These are phyloP conservation scores for Hylyphantes graminicola DNA, from an alignment of 1,140 invertebrate species.

Conservation along the genomic window DNA sequence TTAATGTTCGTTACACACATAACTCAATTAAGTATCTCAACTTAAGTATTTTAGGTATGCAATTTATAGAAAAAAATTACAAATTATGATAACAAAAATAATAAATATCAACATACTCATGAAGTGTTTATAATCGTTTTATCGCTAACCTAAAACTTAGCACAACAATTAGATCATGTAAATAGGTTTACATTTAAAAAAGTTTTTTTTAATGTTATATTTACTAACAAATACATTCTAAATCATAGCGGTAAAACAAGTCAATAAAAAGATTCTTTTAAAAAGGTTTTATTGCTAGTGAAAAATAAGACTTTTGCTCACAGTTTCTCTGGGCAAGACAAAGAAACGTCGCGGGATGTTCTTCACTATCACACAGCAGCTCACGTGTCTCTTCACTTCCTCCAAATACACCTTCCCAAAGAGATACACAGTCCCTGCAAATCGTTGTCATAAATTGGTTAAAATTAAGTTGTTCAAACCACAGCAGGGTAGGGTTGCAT, in stretches of 20 bases:
- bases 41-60: no score
- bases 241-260: neutral
- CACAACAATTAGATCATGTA: neutral
- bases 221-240: neutral
- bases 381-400: slow-evolving; percentile 77
- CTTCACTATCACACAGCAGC: slow-evolving; percentile 89
- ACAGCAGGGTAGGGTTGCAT: no score
- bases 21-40: no score
- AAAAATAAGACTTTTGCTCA: slow-evolving; percentile 2
- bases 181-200: neutral
- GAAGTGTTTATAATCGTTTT: no score
- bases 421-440: slow-evolving; percentile 79
- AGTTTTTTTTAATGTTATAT: neutral
- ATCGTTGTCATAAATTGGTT: no score
- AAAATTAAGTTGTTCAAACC: no score
- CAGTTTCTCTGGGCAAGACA: slow-evolving; percentile 77
- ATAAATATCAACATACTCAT: no score
- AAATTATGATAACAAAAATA: no score
- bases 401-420: slow-evolving; percentile 92
- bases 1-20: no score
- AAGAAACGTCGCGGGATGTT: slow-evolving; percentile 88
- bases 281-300: neutral
- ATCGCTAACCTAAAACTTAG: neutral
- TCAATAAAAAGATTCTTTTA: no score
- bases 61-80: no score